Base-by-base conservation (phyloP, 2,888 invertebrate genomes). In the Ganaspis brasiliensis region DNA sequence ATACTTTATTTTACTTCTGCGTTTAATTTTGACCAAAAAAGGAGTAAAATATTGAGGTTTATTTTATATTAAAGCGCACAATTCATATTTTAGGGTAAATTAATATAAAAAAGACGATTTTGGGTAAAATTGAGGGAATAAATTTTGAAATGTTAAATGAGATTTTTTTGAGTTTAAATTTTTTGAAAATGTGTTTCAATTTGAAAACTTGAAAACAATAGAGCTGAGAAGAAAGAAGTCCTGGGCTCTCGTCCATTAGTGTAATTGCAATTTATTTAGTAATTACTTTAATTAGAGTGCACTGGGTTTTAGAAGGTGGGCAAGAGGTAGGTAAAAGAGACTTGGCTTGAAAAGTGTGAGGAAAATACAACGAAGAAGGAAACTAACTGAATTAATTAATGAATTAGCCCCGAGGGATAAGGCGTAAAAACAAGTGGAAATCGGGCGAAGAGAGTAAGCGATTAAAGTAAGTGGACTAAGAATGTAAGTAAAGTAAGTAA, bases 221-320 rank as follows among this genome's bases (percentile, higher is more conserved):
- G 31, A 6, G 31, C 31, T 6, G 31, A 14, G 0, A 21, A 67
- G 21, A 67, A 49, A n/a, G n/a, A 45, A 67, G 26, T 24, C n/a
- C 10, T 49, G n/a, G 14, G 45, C 45, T 9, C 16, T 26, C 1
- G 86, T 85, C 91, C 91, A 91, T 91, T 91, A 91, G 89, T 87
- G 87, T 90, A 89, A 91, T 91, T 91, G 89, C 89, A 91, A 90
- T 91, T 91, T 90, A 91, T 91, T 90, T 89, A 89, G 90, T 90
- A 90, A 91, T 91, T 91, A 90, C 90, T 90, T 90, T 89, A 90
- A 91, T 91, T 90, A 91, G 89, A 88, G 87, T 89, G 87, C 87
- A 88, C 86, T 83, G 85, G 84, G 85, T 85, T 87, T 85, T 81
- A 86, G 84, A 86, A 89, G 88, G 86, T 87, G 87, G 81, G 78